A percentile compares a stretch with the other conserved stretches of the same genome.
These are phyloP conservation scores for Parazoanthus atlanticus DNA, from an alignment of 92 coral and sea anemone genomes.

Conservation along the genomic window DNA sequence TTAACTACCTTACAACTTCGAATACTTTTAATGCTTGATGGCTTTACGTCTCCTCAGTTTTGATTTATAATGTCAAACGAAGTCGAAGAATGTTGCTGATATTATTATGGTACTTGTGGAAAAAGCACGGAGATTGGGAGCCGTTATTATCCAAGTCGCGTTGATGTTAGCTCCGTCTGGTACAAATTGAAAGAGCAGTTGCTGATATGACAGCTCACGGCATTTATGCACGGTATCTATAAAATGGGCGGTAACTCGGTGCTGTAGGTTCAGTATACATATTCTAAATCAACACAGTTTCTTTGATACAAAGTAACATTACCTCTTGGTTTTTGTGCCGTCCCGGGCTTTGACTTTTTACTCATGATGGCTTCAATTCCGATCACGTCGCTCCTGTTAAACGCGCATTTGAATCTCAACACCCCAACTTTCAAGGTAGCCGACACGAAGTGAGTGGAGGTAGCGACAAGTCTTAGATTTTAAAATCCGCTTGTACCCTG, in stretches of 20 bases:
- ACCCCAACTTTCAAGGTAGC: not conserved
- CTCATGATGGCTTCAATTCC: slow-evolving; percentile 4
- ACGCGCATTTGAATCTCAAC: not conserved
- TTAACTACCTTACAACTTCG: not conserved
- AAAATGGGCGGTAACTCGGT: slow-evolving; percentile 4
- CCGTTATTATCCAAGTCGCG: not conserved
- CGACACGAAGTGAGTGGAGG: not conserved
- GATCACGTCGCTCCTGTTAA: not conserved
- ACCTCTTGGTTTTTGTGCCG: not conserved
- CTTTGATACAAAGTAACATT: not conserved
- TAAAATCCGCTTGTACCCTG: not conserved
- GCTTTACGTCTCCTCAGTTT: not conserved
- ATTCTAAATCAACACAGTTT: not conserved
- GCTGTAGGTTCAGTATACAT: not conserved
- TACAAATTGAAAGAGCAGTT: not conserved
- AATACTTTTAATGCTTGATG: not conserved
- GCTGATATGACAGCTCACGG: slow-evolving; percentile 4
- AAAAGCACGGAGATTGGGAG: not conserved
- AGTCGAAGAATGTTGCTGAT: not conserved
- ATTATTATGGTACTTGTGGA: not conserved
- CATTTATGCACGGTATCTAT: not conserved
- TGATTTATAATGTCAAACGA: not conserved
- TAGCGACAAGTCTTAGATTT: not conserved
- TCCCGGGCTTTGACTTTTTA: not conserved
- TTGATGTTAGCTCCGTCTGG: not conserved